Evolutionary conservation across 2,888 invertebrate genomes (phyloP).

Genomic region (Philereme transversata): DNA sequence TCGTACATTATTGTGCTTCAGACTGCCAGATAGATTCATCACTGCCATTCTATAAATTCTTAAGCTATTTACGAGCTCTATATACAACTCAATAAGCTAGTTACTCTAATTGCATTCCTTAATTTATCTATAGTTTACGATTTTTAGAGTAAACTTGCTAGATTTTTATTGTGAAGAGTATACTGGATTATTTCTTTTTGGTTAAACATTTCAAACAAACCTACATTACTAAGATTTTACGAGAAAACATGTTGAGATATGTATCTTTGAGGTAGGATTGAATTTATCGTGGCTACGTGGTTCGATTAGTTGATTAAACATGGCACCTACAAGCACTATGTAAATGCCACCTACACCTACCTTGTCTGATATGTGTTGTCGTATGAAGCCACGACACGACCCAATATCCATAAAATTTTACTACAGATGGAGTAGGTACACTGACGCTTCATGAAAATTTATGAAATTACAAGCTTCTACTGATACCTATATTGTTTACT

Average conservation of each 20-base stretch:
- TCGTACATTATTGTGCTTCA: slow-evolving; percentile 3
- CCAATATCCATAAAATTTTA: slow-evolving; percentile 42
- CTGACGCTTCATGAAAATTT: slow-evolving; percentile 17
- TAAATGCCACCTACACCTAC: no score
- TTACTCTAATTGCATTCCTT: slow-evolving; percentile 27
- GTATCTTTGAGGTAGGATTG: background rate
- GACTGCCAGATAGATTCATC: slow-evolving; percentile 46
- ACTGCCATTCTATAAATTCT: slow-evolving; percentile 56
- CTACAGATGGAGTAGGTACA: slow-evolving; percentile 10
- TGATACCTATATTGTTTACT: no score
- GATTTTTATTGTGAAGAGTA: background rate
- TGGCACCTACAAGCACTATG: background rate
- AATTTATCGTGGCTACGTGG: slow-evolving; percentile 7
- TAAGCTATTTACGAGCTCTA: slow-evolving; percentile 47
- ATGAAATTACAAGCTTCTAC: background rate
- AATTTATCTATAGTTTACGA: slow-evolving; percentile 5
- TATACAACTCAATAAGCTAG: slow-evolving; percentile 36
- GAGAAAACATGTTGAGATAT: slow-evolving; percentile 2
- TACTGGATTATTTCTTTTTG: background rate
- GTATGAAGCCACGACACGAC: slow-evolving; percentile 5
- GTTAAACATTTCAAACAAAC: background rate
- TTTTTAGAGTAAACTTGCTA: background rate
- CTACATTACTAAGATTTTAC: slow-evolving; percentile 1
- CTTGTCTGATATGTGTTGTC: background rate
- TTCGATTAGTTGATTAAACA: slow-evolving; percentile 2